A percentile compares a stretch with the other conserved stretches of the same genome.
phyloP scores from a whole-genome alignment of 2,888 invertebrate species.

The Cremastobaeus sp. region DNA sequence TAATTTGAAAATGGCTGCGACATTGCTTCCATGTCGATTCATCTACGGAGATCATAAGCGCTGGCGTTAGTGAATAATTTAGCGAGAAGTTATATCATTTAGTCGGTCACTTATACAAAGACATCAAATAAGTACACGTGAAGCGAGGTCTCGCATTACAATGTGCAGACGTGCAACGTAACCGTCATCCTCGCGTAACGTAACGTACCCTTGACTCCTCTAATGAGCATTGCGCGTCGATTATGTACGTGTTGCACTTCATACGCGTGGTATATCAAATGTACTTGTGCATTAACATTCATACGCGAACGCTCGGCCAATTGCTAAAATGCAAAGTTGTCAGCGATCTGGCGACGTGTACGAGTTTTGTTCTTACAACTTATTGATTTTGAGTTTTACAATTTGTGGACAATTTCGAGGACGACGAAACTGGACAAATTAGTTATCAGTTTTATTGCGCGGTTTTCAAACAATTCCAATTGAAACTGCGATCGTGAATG shows the following conservation, averaged over 20 bases:
- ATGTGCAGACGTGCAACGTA: conserved; percentile 64
- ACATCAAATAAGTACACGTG: conserved; percentile 51
- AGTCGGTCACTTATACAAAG: conserved; percentile 36
- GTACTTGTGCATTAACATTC: conserved; percentile 39
- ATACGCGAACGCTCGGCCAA: conserved; percentile 36
- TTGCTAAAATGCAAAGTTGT: conserved; percentile 39
- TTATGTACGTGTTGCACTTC: conserved; percentile 68
- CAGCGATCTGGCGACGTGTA: too few relatives aligned
- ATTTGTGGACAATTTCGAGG: too few relatives aligned
- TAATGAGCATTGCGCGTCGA: conserved; percentile 72
- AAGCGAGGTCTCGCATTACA: conserved; percentile 63
- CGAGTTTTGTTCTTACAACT: too few relatives aligned
- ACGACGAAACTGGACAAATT: too few relatives aligned
- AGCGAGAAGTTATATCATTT: conserved; percentile 37
- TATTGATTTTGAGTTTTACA: too few relatives aligned
- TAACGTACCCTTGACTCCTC: conserved; percentile 75
- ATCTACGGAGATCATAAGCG: conserved; percentile 1
- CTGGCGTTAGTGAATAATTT: conserved; percentile 37
- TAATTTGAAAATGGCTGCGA: too few relatives aligned
- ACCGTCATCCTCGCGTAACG: conserved; percentile 71
- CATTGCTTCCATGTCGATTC: background rate
- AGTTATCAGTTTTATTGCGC: too few relatives aligned
- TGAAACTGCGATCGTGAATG: too few relatives aligned
- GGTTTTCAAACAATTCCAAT: too few relatives aligned
- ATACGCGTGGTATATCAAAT: conserved; percentile 55